These are phyloP conservation scores for Oreohelix idahoensis DNA, from an alignment of 1,140 invertebrate species.

Conservation along the genomic window DNA sequence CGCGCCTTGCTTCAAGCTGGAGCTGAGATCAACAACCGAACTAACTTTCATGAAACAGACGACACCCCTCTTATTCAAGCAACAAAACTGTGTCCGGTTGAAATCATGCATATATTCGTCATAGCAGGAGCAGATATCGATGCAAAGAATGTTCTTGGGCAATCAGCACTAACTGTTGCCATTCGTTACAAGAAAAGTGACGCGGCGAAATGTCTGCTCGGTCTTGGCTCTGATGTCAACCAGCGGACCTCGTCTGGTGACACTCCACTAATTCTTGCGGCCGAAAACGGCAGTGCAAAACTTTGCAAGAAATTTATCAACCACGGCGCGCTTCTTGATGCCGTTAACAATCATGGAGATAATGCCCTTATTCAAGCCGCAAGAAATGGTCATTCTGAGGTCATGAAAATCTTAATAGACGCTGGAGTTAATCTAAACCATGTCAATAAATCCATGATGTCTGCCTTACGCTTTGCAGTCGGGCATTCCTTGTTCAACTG, in stretches of 20 bases:
- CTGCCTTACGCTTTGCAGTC: slow-evolving; percentile 3
- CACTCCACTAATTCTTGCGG: slow-evolving; percentile 1
- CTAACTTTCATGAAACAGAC: neutral
- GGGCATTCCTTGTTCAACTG: neutral
- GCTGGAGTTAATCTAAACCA: slow-evolving; percentile 11
- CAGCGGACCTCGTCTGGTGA: neutral
- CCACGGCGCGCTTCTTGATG: neutral
- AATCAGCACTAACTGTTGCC: neutral
- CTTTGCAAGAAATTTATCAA: neutral
- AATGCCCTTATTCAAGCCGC: slow-evolving; percentile 13
- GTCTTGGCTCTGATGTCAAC: neutral
- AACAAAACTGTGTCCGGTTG: neutral
- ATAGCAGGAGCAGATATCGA: neutral
- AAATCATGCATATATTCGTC: neutral
- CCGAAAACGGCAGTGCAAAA: neutral
- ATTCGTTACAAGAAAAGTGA: neutral
- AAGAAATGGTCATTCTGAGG: neutral
- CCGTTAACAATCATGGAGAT: neutral
- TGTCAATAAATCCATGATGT: neutral
- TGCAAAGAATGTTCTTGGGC: neutral
- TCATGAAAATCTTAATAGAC: slow-evolving; percentile 8
- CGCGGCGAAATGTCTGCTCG: neutral
- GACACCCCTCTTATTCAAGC: slow-evolving; percentile 6
- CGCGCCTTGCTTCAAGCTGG: neutral
- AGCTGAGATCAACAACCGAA: neutral